These are phyloP conservation scores for Grapholita molesta DNA, from an alignment of 1,140 invertebrate genomes.

Conservation along the genomic window DNA sequence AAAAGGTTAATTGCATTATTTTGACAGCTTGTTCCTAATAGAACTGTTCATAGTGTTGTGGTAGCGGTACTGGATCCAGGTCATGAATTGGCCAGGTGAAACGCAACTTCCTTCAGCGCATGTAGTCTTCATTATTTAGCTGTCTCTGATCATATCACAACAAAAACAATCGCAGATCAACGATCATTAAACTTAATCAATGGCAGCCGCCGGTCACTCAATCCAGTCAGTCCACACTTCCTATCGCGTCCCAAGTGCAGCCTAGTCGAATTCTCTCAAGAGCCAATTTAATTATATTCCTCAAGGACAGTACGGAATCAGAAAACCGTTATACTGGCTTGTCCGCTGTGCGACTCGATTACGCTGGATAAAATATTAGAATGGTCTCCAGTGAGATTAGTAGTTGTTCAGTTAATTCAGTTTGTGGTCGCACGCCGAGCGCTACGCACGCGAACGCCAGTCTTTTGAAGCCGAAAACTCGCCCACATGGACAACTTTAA, in stretches of 20 bases:
- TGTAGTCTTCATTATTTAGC: neutral
- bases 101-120: no score
- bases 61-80: no score
- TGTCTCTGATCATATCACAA: constrained; percentile 47
- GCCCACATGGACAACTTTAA: constrained; percentile 54
- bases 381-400: neutral
- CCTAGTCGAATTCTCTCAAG: neutral
- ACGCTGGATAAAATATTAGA: neutral
- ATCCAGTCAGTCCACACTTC: neutral
- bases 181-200: constrained; percentile 54
- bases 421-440: constrained; percentile 52
- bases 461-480: neutral
- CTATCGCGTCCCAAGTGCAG: neutral
- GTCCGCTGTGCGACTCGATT: neutral
- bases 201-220: neutral
- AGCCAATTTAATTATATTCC: neutral
- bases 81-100: no score
- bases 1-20: no score
- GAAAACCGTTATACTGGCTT: neutral
- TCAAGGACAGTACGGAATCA: neutral
- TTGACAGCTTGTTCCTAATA: no score
- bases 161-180: constrained; percentile 53
- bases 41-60: no score
- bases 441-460: constrained; percentile 30
- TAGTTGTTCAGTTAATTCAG: constrained; percentile 25